Evolutionary conservation across 1,140 invertebrate species (phyloP).

Genomic region (Dendroctonus valens): DNA sequence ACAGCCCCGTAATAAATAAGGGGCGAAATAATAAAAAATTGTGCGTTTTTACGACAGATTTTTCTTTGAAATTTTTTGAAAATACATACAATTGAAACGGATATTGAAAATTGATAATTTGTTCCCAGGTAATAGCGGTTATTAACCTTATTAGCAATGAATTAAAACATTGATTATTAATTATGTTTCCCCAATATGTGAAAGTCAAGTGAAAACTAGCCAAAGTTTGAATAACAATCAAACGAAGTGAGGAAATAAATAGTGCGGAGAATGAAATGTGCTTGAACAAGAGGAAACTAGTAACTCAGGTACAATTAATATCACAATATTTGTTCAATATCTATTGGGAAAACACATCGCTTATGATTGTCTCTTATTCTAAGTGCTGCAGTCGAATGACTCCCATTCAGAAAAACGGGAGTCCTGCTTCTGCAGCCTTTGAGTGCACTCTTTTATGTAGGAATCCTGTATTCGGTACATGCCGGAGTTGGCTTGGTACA

Average conservation of each 20-base stretch:
- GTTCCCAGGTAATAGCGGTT: conserved; percentile 20
- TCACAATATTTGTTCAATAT: conserved; percentile 12
- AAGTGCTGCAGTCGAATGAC: conserved; percentile 69
- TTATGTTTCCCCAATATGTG: conserved; percentile 9
- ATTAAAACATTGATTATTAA: neutral
- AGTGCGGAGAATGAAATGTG: no score
- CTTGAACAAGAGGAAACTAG: no score
- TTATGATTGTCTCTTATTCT: conserved; percentile 39
- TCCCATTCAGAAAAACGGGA: conserved; percentile 78
- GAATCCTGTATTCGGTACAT: conserved; percentile 89
- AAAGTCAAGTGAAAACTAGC: neutral
- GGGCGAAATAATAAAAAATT: no score
- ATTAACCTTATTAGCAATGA: conserved; percentile 12
- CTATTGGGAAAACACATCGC: conserved; percentile 15
- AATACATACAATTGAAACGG: neutral
- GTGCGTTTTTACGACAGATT: no score
- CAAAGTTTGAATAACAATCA: neutral
- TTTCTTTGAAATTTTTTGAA: no score
- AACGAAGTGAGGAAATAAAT: neutral
- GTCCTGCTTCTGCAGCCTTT: conserved; percentile 83
- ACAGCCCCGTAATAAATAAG: no score
- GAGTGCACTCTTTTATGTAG: conserved; percentile 83
- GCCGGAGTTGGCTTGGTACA: conserved; percentile 90
- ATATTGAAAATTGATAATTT: conserved; percentile 10
- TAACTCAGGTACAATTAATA: conserved; percentile 17